Conservation (phyloP, 2,113 vertebrate species). For the Promerops cafer region DNA sequence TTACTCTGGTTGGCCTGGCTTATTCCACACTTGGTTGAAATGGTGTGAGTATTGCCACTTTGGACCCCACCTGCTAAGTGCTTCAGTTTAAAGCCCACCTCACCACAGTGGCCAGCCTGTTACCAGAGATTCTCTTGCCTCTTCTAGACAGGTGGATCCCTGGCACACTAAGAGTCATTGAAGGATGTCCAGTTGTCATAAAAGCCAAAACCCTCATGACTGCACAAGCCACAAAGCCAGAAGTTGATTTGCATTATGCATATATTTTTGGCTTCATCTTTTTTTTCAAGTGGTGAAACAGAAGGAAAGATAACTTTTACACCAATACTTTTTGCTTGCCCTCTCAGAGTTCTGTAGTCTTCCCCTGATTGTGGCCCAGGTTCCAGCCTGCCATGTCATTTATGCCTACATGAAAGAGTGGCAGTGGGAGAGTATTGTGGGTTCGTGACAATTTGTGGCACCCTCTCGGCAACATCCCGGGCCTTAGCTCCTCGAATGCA, state of each 20-base stretch:
- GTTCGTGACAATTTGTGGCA: not conserved
- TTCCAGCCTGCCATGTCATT: not conserved
- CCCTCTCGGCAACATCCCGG: fast-evolving
- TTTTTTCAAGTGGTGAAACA: not conserved
- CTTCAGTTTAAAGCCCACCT: not conserved
- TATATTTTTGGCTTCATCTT: not conserved
- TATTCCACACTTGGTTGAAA: not conserved
- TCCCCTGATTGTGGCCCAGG: not conserved
- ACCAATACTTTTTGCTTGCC: not conserved
- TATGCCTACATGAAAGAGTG: not conserved
- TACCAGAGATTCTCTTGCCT: not conserved
- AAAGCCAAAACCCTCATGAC: not conserved
- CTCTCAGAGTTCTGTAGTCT: not conserved
- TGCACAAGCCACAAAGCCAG: not conserved
- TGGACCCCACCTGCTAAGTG: too few species aligned
- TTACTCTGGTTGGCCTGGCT: not conserved
- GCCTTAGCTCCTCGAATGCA: not conserved
- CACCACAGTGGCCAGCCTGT: fast-evolving
- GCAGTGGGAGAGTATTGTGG: not conserved
- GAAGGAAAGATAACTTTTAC: not conserved
- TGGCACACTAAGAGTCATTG: not conserved
- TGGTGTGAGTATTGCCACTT: not conserved
- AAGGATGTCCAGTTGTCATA: not conserved
- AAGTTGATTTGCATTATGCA: not conserved
- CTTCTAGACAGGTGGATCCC: not conserved